These are phyloP conservation scores for Crioceris asparagi DNA, from an alignment of 2,888 invertebrate species.

Conservation along the genomic window DNA sequence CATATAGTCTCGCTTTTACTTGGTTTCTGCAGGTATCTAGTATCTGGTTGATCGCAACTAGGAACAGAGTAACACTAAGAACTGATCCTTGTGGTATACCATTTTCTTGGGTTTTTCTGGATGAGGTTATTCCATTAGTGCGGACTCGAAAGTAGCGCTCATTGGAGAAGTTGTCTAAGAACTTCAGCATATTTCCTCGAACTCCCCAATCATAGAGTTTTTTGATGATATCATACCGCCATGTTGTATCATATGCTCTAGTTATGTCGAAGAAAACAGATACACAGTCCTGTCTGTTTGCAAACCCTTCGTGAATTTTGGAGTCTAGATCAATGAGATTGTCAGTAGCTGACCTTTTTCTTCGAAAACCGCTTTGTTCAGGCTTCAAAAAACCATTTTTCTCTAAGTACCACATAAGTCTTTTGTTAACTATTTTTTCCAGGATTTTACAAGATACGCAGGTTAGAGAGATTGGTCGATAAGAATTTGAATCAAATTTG, in stretches of 20 bases:
- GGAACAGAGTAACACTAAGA: constrained; percentile 2
- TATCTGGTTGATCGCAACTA: constrained; percentile 1
- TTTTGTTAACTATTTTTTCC: constrained; percentile 2
- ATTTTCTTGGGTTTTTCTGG: neutral
- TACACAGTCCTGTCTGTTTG: constrained; percentile 1
- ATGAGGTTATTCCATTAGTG: neutral
- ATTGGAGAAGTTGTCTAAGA: neutral
- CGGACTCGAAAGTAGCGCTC: constrained; percentile 1
- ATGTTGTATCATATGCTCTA: constrained; percentile 2
- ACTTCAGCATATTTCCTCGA: neutral
- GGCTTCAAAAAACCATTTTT: neutral
- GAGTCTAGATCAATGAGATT: constrained; percentile 2
- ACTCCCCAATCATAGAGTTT: neutral
- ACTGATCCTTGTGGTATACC: constrained; percentile 3
- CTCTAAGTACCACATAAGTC: constrained; percentile 2
- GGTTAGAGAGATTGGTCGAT: neutral
- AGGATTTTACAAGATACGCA: neutral
- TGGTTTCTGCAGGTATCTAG: neutral
- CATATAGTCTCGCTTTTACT: constrained; percentile 1
- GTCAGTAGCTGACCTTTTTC: neutral
- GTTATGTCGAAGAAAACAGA: constrained; percentile 2
- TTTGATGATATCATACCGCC: neutral
- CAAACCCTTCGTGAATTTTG: constrained; percentile 1
- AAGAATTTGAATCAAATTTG: neutral
- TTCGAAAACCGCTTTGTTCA: constrained; percentile 1